Evolutionary conservation across 2,797 vertebrate species (phyloP), one percentile per base, ranked within the genome.

Genomic region (Glyptemys insculpta): DNA sequence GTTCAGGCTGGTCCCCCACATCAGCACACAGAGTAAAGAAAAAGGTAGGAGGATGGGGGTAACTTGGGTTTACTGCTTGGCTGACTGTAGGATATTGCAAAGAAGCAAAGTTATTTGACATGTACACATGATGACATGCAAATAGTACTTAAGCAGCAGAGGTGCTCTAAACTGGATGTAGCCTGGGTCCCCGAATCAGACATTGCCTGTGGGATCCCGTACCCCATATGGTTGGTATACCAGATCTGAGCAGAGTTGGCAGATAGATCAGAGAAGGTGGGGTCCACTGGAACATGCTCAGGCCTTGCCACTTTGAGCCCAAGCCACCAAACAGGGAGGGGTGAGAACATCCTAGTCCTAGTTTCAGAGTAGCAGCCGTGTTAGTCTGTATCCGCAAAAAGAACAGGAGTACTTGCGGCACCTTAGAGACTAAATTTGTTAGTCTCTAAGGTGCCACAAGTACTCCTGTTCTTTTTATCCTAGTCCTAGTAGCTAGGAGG

Each of bases 1-100:
- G 27, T 0, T 0, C 0, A 52, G 0, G 18, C 92, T 99, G 82
- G 50, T 3, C 16, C 21, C 52, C 6, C 54, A 37, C 8, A 53
- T 27, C 27, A n/a, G 82, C 0, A 5, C 2, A 3, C 52, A 91
- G 85, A 95, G 94, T 96, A 83, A 95, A 96, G 57, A 44, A 50
- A 5, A 47, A 49, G 76, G 53, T 25, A 52, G 52, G 80, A 37
- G 80, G 29, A 37, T n/a, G 52, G 12, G 56, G 44, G 18, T 57
- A 6, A 3, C 12, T 8, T 44, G 49, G 11, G 25, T 14, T 52
- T 56, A 78, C 41, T 68, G 23, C 85, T 87, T 21, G 10, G 1
- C 65, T 65, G n/a, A 50, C 16, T 19, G n/a, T 50, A 34, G 50
- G 31, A 7, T 84, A 29, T n/a, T 41, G 65, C 76, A 50, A 50